Conservation (phyloP, 2,797 vertebrate genomes). For the Hyperoplus immaculatus region DNA sequence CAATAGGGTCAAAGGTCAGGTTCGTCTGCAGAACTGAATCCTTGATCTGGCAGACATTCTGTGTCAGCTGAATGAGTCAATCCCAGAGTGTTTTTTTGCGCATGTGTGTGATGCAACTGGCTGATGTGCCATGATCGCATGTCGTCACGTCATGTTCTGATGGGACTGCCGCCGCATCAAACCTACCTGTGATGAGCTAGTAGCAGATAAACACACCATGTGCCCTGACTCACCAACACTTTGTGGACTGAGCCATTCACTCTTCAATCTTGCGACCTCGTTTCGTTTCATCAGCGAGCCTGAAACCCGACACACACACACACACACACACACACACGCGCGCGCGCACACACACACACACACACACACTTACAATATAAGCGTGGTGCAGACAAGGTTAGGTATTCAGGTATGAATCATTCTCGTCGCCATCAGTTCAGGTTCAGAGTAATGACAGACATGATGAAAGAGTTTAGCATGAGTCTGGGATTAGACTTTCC, state of each 20-base stretch:
- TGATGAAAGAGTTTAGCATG: slow-evolving; percentile 63
- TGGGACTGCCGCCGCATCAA: slow-evolving; percentile 44
- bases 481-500: slow-evolving; percentile 58
- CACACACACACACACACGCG: not conserved
- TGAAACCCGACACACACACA: slow-evolving; percentile 23
- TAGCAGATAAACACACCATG: slow-evolving; percentile 50
- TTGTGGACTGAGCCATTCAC: slow-evolving; percentile 43
- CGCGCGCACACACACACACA: not conserved
- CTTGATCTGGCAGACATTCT: slow-evolving; percentile 8
- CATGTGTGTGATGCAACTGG: slow-evolving; percentile 14
- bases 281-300: slow-evolving; percentile 55
- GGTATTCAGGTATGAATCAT: slow-evolving; percentile 66
- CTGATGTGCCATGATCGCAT: slow-evolving; percentile 35
- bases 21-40: slow-evolving; percentile 7
- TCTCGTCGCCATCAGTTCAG: slow-evolving; percentile 58
- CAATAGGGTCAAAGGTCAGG: slow-evolving; percentile 30
- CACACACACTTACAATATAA: slow-evolving; percentile 29
- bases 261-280: slow-evolving; percentile 51
- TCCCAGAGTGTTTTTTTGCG: slow-evolving; percentile 18
- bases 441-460: slow-evolving; percentile 60
- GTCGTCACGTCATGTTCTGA: slow-evolving; percentile 45
- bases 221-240: slow-evolving; percentile 47
- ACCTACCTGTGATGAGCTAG: slow-evolving; percentile 59
- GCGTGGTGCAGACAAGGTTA: slow-evolving; percentile 54
- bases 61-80: slow-evolving; percentile 20